Base-by-base conservation (phyloP, 1,140 invertebrate genomes). In the Acromyrmex echinatior region DNA sequence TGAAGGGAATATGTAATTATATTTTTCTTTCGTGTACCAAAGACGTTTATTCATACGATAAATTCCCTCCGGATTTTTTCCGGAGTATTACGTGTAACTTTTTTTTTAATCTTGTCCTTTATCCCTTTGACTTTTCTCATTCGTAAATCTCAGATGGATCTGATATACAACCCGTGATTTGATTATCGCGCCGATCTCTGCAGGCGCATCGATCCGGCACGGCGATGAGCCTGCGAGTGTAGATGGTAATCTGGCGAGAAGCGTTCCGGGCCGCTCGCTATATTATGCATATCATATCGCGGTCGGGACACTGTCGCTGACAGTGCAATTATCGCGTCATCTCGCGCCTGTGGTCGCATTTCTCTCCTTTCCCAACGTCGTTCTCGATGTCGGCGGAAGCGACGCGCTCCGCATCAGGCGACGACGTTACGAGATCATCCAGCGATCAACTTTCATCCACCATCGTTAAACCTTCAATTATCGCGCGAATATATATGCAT, bases 281-380 rank as follows among this genome's bases (percentile, higher is more conserved):
- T 84, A 84, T 84, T 76, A 84, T 76, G 80, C 80, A 87, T 88
- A 86, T 88, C 84, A 82, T 88, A 51, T 16, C 71, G 84, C 70
- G 63, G 58, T 80, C 79, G 77, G 85, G 87, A 88, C 68, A 70
- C 88, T 93, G 93, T 60, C 90, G 77, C 85, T 93, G 93, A 93
- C 93, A 93, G 92, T 74, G 91, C 92, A 93, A 93, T 93, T 93
- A 93, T 91, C 90, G 87, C 89, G 87, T 90, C 92, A 28, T 92
- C 88, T 79, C 60, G 45, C 25, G 92, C 85, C 89, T 90, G 90
- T 77, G 91, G 91, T 92, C 86, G 87, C 84, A 86, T 87, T 84
- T 89, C 31, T 56, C 45, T 39, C n/a, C 31, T 56, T 45, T 14
- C 7, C n/a, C 56, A 45, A 81, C 66, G 35, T 39, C 31, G 51